Evolutionary conservation across 2,888 invertebrate species (phyloP).

Genomic region (Heliconius hortense): DNA sequence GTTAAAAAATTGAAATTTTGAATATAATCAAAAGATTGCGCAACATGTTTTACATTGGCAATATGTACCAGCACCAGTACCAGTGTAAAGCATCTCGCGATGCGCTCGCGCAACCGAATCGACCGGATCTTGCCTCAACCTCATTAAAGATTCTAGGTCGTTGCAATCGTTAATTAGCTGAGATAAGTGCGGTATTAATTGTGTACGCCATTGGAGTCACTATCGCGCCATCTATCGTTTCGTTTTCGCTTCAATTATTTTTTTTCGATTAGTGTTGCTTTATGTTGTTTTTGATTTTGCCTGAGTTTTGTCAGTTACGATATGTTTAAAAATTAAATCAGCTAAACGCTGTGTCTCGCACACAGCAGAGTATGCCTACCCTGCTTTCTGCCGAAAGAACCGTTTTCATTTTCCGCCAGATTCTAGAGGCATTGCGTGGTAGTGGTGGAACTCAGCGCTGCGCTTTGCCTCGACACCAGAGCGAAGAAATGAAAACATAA

Average conservation of each 20-base stretch:
- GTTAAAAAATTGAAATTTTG: neutral
- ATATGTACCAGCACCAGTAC: constrained; percentile 37
- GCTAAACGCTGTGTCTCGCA: too few species aligned
- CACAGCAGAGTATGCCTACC: too few species aligned
- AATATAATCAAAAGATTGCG: neutral
- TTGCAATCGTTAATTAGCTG: constrained; percentile 78
- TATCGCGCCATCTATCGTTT: constrained; percentile 63
- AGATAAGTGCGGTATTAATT: constrained; percentile 80
- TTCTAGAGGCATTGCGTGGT: too few species aligned
- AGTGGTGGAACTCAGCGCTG: too few species aligned
- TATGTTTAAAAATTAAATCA: neutral
- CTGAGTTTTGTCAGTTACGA: neutral
- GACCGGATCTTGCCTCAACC: constrained; percentile 76
- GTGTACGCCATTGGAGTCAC: constrained; percentile 72
- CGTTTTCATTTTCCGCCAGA: too few species aligned
- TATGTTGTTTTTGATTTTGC: neutral
- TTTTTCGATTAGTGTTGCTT: constrained; percentile 23
- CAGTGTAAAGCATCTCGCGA: constrained; percentile 45
- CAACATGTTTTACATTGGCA: constrained; percentile 23
- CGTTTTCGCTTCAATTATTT: constrained; percentile 41
- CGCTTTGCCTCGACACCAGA: too few species aligned
- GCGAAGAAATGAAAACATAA: too few species aligned
- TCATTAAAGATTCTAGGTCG: constrained; percentile 81
- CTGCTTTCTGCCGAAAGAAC: too few species aligned
- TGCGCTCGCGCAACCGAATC: constrained; percentile 46